Evolutionary conservation across 2,888 invertebrate species (phyloP).

Genomic region (Cinara cedri): DNA sequence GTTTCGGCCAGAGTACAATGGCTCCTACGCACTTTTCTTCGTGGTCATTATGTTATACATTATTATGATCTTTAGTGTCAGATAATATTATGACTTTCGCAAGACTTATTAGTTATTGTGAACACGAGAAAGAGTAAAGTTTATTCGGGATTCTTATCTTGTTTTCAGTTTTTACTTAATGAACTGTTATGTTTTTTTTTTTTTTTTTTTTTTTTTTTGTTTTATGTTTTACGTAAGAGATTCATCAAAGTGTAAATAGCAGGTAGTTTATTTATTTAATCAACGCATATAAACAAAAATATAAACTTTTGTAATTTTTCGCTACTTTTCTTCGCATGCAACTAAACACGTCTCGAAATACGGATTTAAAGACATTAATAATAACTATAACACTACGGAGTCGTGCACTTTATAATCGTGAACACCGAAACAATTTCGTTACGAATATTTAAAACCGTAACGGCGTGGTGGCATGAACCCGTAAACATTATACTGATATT

Average conservation of each 20-base stretch:
- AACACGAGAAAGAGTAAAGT: background rate
- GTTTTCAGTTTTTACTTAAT: background rate
- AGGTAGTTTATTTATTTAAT: background rate
- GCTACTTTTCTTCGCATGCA: background rate
- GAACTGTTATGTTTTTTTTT: background rate
- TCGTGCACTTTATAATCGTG: no score
- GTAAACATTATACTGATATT: no score
- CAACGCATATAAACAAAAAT: conserved; percentile 6
- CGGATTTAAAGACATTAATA: no score
- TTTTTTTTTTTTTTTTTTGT: background rate
- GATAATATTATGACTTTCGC: conserved; percentile 10
- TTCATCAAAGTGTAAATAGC: background rate
- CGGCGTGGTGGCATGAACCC: no score
- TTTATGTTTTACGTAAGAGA: background rate
- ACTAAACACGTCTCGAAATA: no score
- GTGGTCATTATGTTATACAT: background rate
- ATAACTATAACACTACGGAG: no score
- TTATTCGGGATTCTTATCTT: background rate
- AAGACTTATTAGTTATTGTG: conserved; percentile 13
- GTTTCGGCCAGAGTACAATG: background rate
- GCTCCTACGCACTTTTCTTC: background rate
- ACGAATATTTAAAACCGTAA: no score
- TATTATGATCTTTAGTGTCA: background rate
- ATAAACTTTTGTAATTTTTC: background rate
- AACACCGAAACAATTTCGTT: no score